These are phyloP conservation scores for Cynopterus sphinx DNA, from an alignment of 2,797 vertebrate species.

Conservation along the genomic window DNA sequence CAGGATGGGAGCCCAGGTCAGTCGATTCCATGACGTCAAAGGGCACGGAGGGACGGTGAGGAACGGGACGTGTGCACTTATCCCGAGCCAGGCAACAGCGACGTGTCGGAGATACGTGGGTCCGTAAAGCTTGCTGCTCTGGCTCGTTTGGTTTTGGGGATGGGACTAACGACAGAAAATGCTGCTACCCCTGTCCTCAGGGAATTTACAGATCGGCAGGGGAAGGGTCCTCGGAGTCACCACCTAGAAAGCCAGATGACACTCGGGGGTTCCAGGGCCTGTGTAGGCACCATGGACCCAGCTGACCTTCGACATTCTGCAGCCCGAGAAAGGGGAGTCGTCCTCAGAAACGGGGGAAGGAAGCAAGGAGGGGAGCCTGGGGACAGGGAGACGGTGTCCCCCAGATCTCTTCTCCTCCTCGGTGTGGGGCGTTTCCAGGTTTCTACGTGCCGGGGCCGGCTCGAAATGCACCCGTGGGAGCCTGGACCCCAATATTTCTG, in stretches of 20 bases:
- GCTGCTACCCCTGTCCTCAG: not conserved
- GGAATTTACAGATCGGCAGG: not conserved
- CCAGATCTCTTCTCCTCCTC: not conserved
- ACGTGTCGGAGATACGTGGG: not conserved
- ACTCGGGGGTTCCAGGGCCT: not conserved
- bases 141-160: not conserved
- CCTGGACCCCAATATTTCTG: not conserved
- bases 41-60: not conserved
- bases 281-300: not conserved
- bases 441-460: not conserved
- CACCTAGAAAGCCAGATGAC: not conserved
- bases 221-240: not conserved
- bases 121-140: not conserved
- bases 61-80: not conserved
- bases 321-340: not conserved
- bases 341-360: not conserved
- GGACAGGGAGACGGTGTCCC: not conserved
- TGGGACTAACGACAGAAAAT: not conserved
- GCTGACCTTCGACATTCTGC: not conserved
- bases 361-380: not conserved
- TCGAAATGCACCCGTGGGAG: not conserved
- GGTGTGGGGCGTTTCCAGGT: not conserved
- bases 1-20: not conserved
- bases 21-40: not conserved
- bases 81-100: not conserved